Conservation (phyloP, 1,140 invertebrate species). For the Tetranychus urticae region DNA sequence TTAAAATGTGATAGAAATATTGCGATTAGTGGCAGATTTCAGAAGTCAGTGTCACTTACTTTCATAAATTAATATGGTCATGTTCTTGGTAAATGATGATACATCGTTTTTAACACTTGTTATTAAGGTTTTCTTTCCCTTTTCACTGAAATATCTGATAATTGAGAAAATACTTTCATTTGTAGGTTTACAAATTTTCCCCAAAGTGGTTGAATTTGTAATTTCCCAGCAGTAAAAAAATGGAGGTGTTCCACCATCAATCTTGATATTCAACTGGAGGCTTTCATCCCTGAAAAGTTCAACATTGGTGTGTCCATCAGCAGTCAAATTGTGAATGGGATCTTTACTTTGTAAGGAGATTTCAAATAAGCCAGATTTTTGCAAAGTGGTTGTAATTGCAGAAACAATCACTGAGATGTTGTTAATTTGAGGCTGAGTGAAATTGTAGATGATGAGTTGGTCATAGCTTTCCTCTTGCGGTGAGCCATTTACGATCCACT, state of each 20-base stretch:
- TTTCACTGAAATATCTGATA: slow-evolving; percentile 36
- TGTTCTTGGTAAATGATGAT: slow-evolving; percentile 33
- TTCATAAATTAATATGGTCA: slow-evolving; percentile 53
- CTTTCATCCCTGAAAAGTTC: neutral
- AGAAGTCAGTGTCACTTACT: slow-evolving; percentile 25
- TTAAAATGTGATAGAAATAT: too few relatives aligned
- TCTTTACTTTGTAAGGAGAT: neutral
- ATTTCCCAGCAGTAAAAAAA: neutral
- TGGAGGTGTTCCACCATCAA: neutral
- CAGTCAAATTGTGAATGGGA: neutral
- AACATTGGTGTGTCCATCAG: neutral
- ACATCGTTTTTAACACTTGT: slow-evolving; percentile 48
- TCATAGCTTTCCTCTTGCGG: neutral
- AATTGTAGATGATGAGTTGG: neutral
- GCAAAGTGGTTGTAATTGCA: neutral
- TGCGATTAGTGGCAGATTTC: neutral
- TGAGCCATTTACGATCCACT: neutral
- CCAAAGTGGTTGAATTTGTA: neutral
- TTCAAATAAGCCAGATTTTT: neutral
- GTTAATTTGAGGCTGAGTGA: neutral
- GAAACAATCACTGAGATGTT: neutral
- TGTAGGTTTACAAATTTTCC: slow-evolving; percentile 3
- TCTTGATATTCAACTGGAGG: neutral
- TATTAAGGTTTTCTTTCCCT: slow-evolving; percentile 38
- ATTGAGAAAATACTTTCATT: slow-evolving; percentile 34